Conservation (phyloP, 2,888 invertebrate genomes). For the Oeneis ivallda region DNA sequence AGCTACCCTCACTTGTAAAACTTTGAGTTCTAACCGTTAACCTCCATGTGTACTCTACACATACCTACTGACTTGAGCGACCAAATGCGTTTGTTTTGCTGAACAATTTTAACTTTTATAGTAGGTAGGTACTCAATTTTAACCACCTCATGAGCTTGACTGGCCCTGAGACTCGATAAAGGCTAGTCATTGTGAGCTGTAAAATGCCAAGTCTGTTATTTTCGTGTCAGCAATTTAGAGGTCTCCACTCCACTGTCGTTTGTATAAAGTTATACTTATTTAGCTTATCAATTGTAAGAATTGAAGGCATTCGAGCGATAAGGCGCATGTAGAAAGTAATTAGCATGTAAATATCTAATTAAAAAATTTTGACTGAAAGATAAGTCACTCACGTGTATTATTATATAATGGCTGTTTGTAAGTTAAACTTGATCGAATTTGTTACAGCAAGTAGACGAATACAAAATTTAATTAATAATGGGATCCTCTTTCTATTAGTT, state of each 20-base stretch:
- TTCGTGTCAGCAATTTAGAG: constrained; percentile 1
- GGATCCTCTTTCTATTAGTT: not conserved
- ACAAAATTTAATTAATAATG: not conserved
- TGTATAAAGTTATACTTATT: constrained; percentile 17
- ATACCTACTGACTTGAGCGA: no score
- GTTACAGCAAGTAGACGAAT: not conserved
- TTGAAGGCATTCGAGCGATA: constrained; percentile 18
- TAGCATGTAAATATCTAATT: constrained; percentile 34
- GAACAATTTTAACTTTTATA: no score
- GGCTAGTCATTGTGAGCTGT: not conserved
- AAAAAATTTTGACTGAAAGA: constrained; percentile 40
- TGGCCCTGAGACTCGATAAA: constrained; percentile 4
- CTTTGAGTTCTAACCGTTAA: no score
- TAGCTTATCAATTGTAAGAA: constrained; percentile 23
- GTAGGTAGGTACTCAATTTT: not conserved
- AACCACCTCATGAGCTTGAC: no score
- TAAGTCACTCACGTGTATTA: constrained; percentile 36
- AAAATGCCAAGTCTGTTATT: constrained; percentile 19
- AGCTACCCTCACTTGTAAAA: no score
- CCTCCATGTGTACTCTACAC: no score
- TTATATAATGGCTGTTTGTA: constrained; percentile 23
- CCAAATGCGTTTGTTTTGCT: no score
- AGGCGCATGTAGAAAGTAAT: constrained; percentile 17
- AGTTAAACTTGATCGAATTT: constrained; percentile 7
- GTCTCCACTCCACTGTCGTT: constrained; percentile 16